Conservation (phyloP, 2,113 vertebrate species). For the Plectropomus leopardus region DNA sequence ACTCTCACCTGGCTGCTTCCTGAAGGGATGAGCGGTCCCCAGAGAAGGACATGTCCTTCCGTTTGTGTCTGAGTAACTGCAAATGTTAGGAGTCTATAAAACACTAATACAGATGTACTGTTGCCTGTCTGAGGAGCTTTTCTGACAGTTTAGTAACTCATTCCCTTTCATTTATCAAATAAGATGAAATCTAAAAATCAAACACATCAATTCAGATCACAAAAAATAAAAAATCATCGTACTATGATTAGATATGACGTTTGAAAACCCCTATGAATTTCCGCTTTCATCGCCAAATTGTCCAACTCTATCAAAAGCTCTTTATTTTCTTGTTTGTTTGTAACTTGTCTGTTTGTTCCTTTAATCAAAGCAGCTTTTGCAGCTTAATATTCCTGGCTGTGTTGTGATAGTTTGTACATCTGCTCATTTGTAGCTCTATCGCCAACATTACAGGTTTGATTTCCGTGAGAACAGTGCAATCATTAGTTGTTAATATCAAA, state of each 20-base stretch:
- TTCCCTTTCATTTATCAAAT: conserved; percentile 32
- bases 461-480: neutral
- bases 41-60: conserved; percentile 47
- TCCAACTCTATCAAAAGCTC: neutral
- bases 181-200: neutral
- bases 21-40: conserved; percentile 20
- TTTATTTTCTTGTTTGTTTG: conserved; percentile 20
- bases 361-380: conserved; percentile 34
- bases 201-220: neutral
- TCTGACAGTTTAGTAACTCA: conserved; percentile 17
- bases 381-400: neutral
- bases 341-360: conserved; percentile 25
- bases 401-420: conserved; percentile 11
- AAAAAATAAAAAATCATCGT: neutral
- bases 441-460: conserved; percentile 19
- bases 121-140: conserved; percentile 9
- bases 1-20: conserved; percentile 52
- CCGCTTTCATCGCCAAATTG: conserved; percentile 7
- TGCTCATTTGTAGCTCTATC: conserved; percentile 24
- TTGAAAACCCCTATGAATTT: neutral
- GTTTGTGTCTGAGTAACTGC: conserved; percentile 41
- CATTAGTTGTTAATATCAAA: neutral
- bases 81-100: conserved; percentile 37
- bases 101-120: neutral
- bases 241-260: conserved; percentile 8